Percentiles rank a stretch among this genome's conserved stretches.
phyloP scores from a whole-genome alignment of 2,113 vertebrate species.

The human (Homo sapiens) region DNA sequence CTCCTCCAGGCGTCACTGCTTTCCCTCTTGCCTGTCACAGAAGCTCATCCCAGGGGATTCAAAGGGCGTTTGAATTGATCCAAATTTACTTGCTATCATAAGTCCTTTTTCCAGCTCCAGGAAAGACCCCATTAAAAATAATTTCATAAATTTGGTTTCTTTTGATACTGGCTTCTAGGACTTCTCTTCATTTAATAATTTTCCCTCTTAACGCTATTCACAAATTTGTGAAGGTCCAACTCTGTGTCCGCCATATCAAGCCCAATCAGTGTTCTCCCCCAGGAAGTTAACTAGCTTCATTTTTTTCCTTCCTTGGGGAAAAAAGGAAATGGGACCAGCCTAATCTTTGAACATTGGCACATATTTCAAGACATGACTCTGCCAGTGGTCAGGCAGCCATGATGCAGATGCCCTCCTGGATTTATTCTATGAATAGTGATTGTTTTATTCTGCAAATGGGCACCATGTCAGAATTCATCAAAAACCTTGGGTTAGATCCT shows the following conservation, averaged over 20 bases:
- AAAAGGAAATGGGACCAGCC: not conserved
- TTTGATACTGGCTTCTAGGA: not conserved
- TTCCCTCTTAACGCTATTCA: not conserved
- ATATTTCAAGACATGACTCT: not conserved
- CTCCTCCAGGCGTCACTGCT: not conserved
- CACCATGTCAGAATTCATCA: not conserved
- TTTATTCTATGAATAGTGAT: not conserved
- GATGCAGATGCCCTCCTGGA: not conserved
- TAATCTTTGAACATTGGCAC: not conserved
- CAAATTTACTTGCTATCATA: not conserved
- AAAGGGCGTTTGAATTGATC: not conserved
- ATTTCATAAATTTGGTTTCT: not conserved
- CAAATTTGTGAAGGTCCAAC: not conserved
- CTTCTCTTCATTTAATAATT: not conserved
- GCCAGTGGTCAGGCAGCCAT: not conserved
- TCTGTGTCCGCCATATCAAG: not conserved
- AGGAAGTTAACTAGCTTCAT: not conserved
- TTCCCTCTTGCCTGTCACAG: not conserved
- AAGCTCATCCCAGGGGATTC: not conserved
- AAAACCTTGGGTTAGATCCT: not conserved
- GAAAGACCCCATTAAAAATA: not conserved
- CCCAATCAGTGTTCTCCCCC: not conserved
- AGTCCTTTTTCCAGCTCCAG: not conserved
- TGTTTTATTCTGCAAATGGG: not conserved
- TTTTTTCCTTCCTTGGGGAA: not conserved